Base-by-base conservation (phyloP, 1,140 invertebrate genomes). In the Galleria mellonella region DNA sequence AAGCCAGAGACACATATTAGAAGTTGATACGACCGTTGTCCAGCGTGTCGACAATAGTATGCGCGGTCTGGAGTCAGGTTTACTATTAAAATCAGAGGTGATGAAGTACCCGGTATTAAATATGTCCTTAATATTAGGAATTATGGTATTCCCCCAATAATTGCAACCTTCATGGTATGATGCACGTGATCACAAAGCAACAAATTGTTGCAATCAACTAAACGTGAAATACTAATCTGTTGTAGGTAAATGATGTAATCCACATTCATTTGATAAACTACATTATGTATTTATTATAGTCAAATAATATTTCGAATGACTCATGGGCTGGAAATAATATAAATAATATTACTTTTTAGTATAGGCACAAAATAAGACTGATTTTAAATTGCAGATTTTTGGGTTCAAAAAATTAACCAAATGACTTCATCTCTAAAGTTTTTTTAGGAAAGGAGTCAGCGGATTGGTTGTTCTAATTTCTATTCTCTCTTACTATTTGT, bases 1-100 rank as follows among this genome's bases (percentile, higher is more conserved):
- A 35, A 87, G 52, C 86, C 86, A 87, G 46, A 86, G 51, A 72
- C 86, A 87, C 86, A 87, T 87, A 15, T 27, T 17, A 17, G 27
- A 31, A 5, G 15, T n/a, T 15, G 9, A 32, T 2, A 14, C 40
- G 37, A 48, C 47, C 31, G 52, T 33, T 28, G 12, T 17, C 10
- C n/a, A 27, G 12, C 9, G n/a, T 9, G 35, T 13, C 43, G 14
- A 28, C 10, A 29, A 42, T 9, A 17, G 15, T 6, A 33, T 35
- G 45, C 38, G 35, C 52, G 50, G 37, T 54, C 52, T 13, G 39
- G 44, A 47, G 44, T 60, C 50, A 49, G 41, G 39, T 43, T 44
- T 32, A 51, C 42, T 51, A 61, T 55, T 62, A 69, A 64, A 65
- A 55, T 56, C 55, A 30, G 38, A 66, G 47, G 51, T 59, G 51